A percentile compares a stretch with the other conserved stretches of the same genome.
Evolutionary conservation across 1,140 invertebrate species (phyloP).

Genomic region (Caenorhabditis elegans): DNA sequence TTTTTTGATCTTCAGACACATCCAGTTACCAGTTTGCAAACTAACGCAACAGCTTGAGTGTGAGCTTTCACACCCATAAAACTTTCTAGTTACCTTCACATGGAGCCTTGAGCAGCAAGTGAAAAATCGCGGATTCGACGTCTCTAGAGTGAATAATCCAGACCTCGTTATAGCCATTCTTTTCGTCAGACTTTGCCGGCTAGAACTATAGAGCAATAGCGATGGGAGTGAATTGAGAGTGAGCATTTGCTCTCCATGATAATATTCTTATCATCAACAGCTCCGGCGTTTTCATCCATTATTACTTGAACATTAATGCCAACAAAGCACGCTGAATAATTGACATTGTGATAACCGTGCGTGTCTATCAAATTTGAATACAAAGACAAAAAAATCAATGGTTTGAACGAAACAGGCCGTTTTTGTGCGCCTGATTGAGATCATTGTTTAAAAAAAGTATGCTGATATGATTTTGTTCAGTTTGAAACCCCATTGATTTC

Average conservation of each 20-base stretch:
- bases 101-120: conserved; percentile 20
- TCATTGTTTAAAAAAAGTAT: neutral
- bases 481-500: neutral
- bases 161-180: conserved; percentile 18
- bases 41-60: too few species aligned
- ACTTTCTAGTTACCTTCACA: conserved; percentile 17
- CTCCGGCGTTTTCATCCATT: too few species aligned
- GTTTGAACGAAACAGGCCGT: neutral
- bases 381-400: neutral
- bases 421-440: neutral
- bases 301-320: neutral
- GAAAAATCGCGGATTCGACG: conserved; percentile 33
- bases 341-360: neutral
- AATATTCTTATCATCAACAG: neutral
- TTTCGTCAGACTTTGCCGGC: neutral
- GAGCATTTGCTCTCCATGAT: neutral
- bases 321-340: neutral
- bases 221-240: conserved; percentile 7
- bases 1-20: too few species aligned
- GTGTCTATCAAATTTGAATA: neutral
- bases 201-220: conserved; percentile 11
- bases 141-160: conserved; percentile 37
- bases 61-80: too few species aligned
- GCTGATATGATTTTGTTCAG: neutral
- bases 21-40: too few species aligned